These are phyloP conservation scores for Alca torda DNA, from an alignment of 2,797 vertebrate genomes.

Conservation along the genomic window DNA sequence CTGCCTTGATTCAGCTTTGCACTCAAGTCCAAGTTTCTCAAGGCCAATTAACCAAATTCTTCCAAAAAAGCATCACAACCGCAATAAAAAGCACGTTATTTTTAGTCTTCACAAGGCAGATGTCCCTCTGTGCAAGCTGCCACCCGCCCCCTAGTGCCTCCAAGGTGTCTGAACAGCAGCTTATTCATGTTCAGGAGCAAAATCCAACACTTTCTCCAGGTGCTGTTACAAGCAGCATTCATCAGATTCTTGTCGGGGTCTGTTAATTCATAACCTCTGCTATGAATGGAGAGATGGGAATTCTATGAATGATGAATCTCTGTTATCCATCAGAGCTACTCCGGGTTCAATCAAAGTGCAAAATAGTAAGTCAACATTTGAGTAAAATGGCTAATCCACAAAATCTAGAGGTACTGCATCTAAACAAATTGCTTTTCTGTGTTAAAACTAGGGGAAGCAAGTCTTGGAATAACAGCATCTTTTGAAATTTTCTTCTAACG, in stretches of 20 bases:
- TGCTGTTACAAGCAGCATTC: neutral
- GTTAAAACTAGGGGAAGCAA: neutral
- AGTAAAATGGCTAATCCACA: neutral
- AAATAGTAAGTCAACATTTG: neutral
- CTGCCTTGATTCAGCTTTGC: neutral
- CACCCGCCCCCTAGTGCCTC: neutral
- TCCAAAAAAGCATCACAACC: neutral
- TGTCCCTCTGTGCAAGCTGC: neutral
- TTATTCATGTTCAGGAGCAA: neutral
- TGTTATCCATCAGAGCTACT: neutral
- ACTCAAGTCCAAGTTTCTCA: neutral
- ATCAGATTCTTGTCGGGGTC: neutral
- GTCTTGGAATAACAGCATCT: neutral
- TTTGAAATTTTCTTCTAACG: neutral
- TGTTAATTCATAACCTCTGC: neutral
- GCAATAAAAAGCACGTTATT: neutral
- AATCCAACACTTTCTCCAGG: neutral
- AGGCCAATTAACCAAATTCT: neutral
- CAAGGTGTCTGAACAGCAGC: neutral
- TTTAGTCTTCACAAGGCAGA: neutral
- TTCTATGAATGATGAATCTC: neutral
- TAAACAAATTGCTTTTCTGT: neutral
- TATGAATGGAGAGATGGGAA: neutral
- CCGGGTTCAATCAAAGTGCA: neutral
- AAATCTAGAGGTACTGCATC: neutral